Conservation (phyloP, 92 coral and sea anemone genomes). For the Anthopleura xanthogrammica region DNA sequence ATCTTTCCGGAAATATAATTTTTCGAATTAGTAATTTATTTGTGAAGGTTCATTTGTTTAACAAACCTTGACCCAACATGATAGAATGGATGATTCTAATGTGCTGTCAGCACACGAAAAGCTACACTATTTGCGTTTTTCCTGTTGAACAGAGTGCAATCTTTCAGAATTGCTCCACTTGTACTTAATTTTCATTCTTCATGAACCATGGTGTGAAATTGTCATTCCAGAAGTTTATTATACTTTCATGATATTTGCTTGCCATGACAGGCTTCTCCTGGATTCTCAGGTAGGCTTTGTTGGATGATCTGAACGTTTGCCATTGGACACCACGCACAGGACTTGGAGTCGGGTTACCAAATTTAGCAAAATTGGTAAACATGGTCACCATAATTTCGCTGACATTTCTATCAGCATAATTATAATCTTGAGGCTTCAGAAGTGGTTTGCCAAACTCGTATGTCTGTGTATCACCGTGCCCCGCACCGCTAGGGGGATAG, state of each 20-base stretch:
- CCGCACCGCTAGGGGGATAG: slow-evolving; percentile 62
- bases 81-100: background rate
- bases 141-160: too few species aligned
- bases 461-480: slow-evolving; percentile 60
- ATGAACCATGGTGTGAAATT: background rate
- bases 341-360: slow-evolving; percentile 44
- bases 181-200: too few species aligned
- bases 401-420: slow-evolving; percentile 45
- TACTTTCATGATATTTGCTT: slow-evolving; percentile 52
- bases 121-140: too few species aligned
- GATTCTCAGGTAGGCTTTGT: slow-evolving; percentile 61
- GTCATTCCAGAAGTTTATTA: slow-evolving; percentile 69
- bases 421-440: slow-evolving; percentile 22
- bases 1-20: too few species aligned
- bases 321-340: slow-evolving; percentile 45
- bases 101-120: background rate
- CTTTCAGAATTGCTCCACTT: too few species aligned
- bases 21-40: too few species aligned
- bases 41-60: too few species aligned
- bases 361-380: slow-evolving; percentile 65
- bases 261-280: slow-evolving; percentile 36
- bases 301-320: slow-evolving; percentile 47
- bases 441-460: slow-evolving; percentile 66
- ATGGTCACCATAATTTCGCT: slow-evolving; percentile 61
- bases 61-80: too few species aligned